phyloP scores from a whole-genome alignment of 2,113 vertebrate genomes.

The Tinamus guttatus region DNA sequence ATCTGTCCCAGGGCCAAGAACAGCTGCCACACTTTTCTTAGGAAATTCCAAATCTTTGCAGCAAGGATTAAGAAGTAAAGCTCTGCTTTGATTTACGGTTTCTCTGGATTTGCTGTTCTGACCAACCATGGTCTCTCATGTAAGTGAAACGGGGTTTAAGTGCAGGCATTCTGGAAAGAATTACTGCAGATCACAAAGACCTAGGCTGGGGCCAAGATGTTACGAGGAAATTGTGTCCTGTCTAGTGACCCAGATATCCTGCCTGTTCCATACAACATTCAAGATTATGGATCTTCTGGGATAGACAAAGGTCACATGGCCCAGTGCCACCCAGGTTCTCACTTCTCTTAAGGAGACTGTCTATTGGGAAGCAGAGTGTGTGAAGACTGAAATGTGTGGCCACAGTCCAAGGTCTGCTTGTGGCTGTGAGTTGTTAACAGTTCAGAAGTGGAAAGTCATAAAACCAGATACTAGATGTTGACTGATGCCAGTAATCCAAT shows the following conservation, averaged over 20 bases:
- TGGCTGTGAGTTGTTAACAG: fast-evolving
- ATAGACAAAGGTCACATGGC: not conserved
- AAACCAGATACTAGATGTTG: constrained; percentile 3
- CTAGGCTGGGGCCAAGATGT: not conserved
- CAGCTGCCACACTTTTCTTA: constrained; percentile 48
- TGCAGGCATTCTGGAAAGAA: not conserved
- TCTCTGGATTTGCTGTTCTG: not conserved
- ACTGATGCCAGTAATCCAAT: not conserved
- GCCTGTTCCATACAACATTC: not conserved
- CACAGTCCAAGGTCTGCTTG: not conserved
- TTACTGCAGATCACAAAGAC: not conserved
- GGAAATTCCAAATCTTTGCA: constrained; percentile 40
- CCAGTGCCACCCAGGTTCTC: fast-evolving
- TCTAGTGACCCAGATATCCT: not conserved
- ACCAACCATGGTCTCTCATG: not conserved
- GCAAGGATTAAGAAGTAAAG: not conserved
- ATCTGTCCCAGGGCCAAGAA: constrained; percentile 18
- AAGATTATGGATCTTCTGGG: not conserved
- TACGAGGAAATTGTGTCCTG: not conserved
- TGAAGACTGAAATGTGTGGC: not conserved
- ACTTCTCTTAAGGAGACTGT: not conserved
- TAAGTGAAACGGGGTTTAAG: fast-evolving
- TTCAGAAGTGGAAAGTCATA: not conserved
- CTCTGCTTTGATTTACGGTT: constrained; percentile 27
- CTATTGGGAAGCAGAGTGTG: fast-evolving